Evolutionary conservation across 2,113 vertebrate genomes (phyloP), one percentile per base, ranked within the genome.

Genomic region (Archilochus colubris): DNA sequence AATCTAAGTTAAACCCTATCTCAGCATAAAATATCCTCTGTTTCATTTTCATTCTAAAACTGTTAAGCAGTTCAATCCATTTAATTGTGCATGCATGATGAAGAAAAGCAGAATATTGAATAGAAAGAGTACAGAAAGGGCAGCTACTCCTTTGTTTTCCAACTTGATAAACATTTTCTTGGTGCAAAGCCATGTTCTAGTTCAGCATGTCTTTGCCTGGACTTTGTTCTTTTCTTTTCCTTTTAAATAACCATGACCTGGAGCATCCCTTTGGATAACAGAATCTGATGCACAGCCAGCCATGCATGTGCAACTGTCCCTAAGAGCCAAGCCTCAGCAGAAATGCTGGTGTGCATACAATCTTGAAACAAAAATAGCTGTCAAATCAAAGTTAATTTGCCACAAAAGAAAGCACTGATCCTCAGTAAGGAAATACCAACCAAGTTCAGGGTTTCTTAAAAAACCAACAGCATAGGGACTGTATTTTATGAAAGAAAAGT

Each of bases 241-340:
- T 30, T 40, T 10, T 44, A 21, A 89, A 75, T 70, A 79, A 57
- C 78, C 30, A 38, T 89, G 58, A 95, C 87, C 75, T 87, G 31
- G 8, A 92, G 84, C 84, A 82, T 92, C 89, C 81, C 84, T 91
- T 69, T 76, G 89, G 96, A 91, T 93, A 93, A 76, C 50, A 73
- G 84, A 89, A 94, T 95, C 82, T 92, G 87, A 93, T 92, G 93
- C 94, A 94, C 27, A 96, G 78, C 78, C 75, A 94, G 78, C 62
- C 96, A 95, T 86, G 94, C 95, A 91, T 91, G 93, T 89, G 91
- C 78, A 89, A 87, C 91, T 76, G 78, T 92, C 89, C 95, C 96
- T 80, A 92, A 92, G 95, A 94, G 93, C 81, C 70, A 92, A 87
- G 77, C 89, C 84, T 79, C 89, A 92, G 84, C 61, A 94, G 76